phyloP scores from a whole-genome alignment of 2,888 invertebrate species.

The Drosophila stalkeri region DNA sequence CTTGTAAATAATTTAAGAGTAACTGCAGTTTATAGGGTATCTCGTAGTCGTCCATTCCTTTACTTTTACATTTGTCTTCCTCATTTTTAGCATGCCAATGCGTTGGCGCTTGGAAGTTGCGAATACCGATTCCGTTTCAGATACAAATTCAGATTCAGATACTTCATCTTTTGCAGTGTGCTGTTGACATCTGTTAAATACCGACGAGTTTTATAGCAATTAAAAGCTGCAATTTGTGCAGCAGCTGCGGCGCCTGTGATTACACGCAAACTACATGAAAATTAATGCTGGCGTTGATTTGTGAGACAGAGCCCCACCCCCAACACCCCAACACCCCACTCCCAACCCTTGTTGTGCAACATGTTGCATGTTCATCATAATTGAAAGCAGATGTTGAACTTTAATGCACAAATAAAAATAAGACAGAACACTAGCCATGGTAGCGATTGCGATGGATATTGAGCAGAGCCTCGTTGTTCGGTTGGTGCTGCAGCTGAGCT shows the following conservation, averaged over 20 bases:
- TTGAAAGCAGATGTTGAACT: conserved; percentile 62
- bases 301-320: conserved; percentile 32
- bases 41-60: neutral
- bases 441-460: conserved; percentile 10
- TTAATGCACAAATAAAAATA: conserved; percentile 19
- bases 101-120: conserved; percentile 1
- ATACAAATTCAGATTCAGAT: conserved; percentile 19
- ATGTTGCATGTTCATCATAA: conserved; percentile 47
- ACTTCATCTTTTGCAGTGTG: conserved; percentile 29
- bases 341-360: neutral
- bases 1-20: too few relatives aligned
- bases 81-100: conserved; percentile 42
- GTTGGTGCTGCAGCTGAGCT: neutral
- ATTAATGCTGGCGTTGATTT: conserved; percentile 56
- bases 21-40: neutral
- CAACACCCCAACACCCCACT: too few relatives aligned
- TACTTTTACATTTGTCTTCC: conserved; percentile 12
- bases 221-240: conserved; percentile 43
- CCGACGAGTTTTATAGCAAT: conserved; percentile 40
- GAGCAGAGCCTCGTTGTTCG: neutral
- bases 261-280: conserved; percentile 41
- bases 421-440: conserved; percentile 12
- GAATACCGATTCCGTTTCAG: conserved; percentile 8
- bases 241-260: conserved; percentile 50
- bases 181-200: conserved; percentile 53